Evolutionary conservation across 2,888 invertebrate species (phyloP).

Genomic region (Phyllotreta striolata): DNA sequence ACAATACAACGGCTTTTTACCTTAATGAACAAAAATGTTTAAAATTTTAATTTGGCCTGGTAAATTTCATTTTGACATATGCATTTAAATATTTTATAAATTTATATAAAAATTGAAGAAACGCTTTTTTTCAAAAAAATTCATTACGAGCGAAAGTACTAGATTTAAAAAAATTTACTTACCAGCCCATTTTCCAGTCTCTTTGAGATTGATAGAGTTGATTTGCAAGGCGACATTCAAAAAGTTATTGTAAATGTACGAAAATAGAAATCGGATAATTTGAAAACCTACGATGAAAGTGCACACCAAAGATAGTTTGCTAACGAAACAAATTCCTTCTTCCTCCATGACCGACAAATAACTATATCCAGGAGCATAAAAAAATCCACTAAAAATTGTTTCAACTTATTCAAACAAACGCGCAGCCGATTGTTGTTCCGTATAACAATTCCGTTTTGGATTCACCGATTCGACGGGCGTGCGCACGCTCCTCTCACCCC

Average conservation of each 20-base stretch:
- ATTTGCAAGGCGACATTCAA: constrained; percentile 66
- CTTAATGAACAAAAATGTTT: too few relatives aligned
- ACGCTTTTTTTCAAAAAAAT: too few relatives aligned
- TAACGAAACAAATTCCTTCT: constrained; percentile 54
- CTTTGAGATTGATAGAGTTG: constrained; percentile 67
- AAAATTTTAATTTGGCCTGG: too few relatives aligned
- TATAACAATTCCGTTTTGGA: constrained; percentile 37
- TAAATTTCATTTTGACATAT: too few relatives aligned
- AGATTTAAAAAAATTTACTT: constrained; percentile 57
- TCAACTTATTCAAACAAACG: constrained; percentile 26
- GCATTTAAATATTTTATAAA: too few relatives aligned
- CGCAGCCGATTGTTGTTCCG: constrained; percentile 30
- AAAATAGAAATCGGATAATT: constrained; percentile 65
- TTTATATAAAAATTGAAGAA: too few relatives aligned
- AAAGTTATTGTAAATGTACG: constrained; percentile 57
- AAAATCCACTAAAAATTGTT: constrained; percentile 21
- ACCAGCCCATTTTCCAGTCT: constrained; percentile 84
- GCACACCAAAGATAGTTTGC: constrained; percentile 63
- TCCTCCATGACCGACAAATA: constrained; percentile 32
- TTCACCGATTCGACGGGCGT: constrained; percentile 35
- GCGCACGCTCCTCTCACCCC: constrained; percentile 48
- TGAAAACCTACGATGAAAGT: constrained; percentile 58
- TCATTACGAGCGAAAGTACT: not conserved
- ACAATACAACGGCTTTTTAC: too few relatives aligned
- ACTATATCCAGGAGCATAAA: constrained; percentile 7